phyloP scores from a whole-genome alignment of 2,797 vertebrate species.

The Craterocephalus amniculus region DNA sequence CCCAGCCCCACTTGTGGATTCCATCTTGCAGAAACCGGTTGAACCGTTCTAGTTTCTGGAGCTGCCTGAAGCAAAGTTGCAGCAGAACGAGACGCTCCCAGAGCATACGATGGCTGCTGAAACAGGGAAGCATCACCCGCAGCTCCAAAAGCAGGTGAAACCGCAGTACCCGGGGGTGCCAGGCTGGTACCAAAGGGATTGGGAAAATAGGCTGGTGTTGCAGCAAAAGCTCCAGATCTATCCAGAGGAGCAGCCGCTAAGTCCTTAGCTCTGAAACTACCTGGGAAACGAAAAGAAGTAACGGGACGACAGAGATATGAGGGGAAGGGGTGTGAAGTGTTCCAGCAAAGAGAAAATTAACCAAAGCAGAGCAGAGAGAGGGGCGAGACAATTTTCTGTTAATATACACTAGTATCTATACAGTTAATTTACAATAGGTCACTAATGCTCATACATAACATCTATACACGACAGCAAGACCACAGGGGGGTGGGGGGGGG shows the following conservation, averaged over 20 bases:
- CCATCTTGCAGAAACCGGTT: slow-evolving; percentile 4
- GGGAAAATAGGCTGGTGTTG: slow-evolving; percentile 29
- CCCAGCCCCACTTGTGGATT: slow-evolving; percentile 22
- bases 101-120: slow-evolving; percentile 8
- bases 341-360: slow-evolving; percentile 62
- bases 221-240: slow-evolving; percentile 44
- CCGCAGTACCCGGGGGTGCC: slow-evolving; percentile 5
- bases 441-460: slow-evolving; percentile 45
- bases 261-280: slow-evolving; percentile 49
- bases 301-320: slow-evolving; percentile 27
- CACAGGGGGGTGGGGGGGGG: slow-evolving; percentile 25
- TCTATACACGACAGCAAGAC: slow-evolving; percentile 52
- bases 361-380: slow-evolving; percentile 59
- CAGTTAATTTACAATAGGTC: slow-evolving; percentile 39
- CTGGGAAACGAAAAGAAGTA: slow-evolving; percentile 71
- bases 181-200: slow-evolving; percentile 40
- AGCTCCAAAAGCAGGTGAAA: slow-evolving; percentile 21
- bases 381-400: slow-evolving; percentile 49
- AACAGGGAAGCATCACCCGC: slow-evolving; percentile 6
- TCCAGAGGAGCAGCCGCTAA: slow-evolving; percentile 21
- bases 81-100: slow-evolving; percentile 25
- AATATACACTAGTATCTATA: slow-evolving; percentile 41
- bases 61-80: slow-evolving; percentile 14
- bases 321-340: slow-evolving; percentile 39
- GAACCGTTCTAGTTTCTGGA: slow-evolving; percentile 27